Percentiles rank a stretch among this genome's conserved stretches.
Evolutionary conservation across 2,113 vertebrate genomes (phyloP).

Genomic region (Chelonoidis abingdonii): DNA sequence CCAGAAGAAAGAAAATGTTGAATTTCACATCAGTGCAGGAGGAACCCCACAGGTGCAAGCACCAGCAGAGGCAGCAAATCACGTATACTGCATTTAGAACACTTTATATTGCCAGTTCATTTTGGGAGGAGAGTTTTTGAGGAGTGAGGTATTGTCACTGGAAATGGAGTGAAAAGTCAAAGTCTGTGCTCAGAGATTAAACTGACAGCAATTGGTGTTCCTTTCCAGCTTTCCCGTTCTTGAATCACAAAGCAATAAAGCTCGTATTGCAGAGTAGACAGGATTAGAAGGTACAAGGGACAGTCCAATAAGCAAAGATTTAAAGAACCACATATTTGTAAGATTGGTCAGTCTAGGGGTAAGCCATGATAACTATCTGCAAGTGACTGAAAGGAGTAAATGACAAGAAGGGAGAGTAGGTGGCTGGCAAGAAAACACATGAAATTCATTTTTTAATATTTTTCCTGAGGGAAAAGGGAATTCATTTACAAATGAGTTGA

Average conservation of each 20-base stretch:
- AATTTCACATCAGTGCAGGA: not conserved
- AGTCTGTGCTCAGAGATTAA: not conserved
- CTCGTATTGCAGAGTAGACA: not conserved
- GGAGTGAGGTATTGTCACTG: not conserved
- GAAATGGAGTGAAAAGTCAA: rapidly evolving
- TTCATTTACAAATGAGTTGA: not conserved
- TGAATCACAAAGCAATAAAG: not conserved
- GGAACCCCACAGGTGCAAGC: not conserved
- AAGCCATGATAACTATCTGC: not conserved
- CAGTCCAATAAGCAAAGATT: not conserved
- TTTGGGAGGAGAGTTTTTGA: not conserved
- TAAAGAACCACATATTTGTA: not conserved
- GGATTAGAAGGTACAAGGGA: not conserved
- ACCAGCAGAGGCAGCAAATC: not conserved
- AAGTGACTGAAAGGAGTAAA: not conserved
- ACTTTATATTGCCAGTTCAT: not conserved
- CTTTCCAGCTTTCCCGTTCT: not conserved
- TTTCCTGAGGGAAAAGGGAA: not conserved
- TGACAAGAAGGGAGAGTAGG: not conserved
- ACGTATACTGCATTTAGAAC: not conserved
- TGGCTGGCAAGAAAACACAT: not conserved
- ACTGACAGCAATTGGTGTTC: not conserved
- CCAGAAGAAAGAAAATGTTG: not conserved
- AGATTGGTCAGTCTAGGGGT: not conserved
- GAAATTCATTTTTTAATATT: not conserved